phyloP scores from a whole-genome alignment of 2,888 invertebrate species.

The Cataglyphis altisquamis region DNA sequence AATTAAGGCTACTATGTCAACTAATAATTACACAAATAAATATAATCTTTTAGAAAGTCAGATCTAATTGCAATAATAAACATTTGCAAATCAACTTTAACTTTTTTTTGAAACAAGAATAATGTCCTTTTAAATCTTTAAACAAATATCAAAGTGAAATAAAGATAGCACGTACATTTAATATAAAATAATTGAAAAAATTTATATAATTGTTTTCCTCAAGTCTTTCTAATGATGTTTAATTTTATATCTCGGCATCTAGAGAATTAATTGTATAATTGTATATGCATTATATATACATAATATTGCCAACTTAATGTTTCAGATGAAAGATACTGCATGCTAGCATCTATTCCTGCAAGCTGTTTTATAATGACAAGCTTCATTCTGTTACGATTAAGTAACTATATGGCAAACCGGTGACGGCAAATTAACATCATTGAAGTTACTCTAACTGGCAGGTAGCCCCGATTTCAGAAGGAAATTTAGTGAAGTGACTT shows the following conservation, averaged over 20 bases:
- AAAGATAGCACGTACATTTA: background rate
- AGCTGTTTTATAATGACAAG: slow-evolving; percentile 91
- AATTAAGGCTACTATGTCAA: slow-evolving; percentile 34
- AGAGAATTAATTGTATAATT: background rate
- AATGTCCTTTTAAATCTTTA: background rate
- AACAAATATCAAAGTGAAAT: background rate
- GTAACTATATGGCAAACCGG: slow-evolving; percentile 81
- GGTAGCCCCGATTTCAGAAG: slow-evolving; percentile 63
- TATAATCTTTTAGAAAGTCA: background rate
- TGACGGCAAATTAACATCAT: slow-evolving; percentile 75
- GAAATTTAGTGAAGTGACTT: slow-evolving; percentile 56
- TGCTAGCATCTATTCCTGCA: slow-evolving; percentile 93
- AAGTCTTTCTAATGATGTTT: background rate
- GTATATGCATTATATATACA: slow-evolving; percentile 66
- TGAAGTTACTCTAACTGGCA: slow-evolving; percentile 55
- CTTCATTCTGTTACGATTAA: slow-evolving; percentile 87
- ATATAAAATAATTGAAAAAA: background rate
- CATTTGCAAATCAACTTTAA: background rate
- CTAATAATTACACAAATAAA: slow-evolving; percentile 5
- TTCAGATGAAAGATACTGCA: slow-evolving; percentile 92
- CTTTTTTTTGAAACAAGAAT: background rate
- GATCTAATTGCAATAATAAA: background rate
- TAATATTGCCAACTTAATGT: slow-evolving; percentile 84
- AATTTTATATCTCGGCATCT: background rate
- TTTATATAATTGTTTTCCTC: background rate